Evolutionary conservation across 2,888 invertebrate genomes (phyloP).

Genomic region (Temnothorax ravouxi): DNA sequence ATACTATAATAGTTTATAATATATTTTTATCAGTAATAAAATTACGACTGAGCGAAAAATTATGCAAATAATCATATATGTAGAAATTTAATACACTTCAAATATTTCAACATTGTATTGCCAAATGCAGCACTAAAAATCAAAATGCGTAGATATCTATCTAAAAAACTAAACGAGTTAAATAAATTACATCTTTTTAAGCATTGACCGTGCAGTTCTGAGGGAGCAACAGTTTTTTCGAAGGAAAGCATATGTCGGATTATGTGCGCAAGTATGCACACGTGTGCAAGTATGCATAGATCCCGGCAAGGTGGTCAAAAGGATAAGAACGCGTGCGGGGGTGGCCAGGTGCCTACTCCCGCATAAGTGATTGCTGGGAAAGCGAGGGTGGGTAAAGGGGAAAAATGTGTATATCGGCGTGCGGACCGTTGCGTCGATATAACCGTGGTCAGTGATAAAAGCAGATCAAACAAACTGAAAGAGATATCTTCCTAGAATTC

Average conservation of each 20-base stretch:
- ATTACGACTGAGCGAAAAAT: background rate
- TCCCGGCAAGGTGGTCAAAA: constrained; percentile 73
- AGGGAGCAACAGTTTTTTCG: constrained; percentile 17
- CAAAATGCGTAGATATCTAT: background rate
- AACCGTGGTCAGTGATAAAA: constrained; percentile 70
- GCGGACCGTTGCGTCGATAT: constrained; percentile 60
- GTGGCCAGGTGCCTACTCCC: constrained; percentile 79
- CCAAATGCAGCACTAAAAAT: background rate
- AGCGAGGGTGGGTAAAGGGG: constrained; percentile 63
- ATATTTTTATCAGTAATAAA: background rate
- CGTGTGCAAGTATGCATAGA: constrained; percentile 67
- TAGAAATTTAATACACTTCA: background rate
- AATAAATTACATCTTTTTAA: constrained; percentile 13
- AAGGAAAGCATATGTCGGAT: constrained; percentile 40
- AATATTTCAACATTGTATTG: background rate
- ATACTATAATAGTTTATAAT: background rate
- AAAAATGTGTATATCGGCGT: constrained; percentile 65
- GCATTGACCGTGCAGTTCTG: background rate
- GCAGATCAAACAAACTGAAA: constrained; percentile 70
- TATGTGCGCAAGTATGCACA: constrained; percentile 46
- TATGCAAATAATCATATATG: background rate
- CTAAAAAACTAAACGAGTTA: background rate
- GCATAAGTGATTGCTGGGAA: constrained; percentile 73
- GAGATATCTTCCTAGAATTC: constrained; percentile 65
- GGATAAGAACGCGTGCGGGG: constrained; percentile 77